Conservation (phyloP, 2,888 invertebrate species). For the Cerastoderma edule region DNA sequence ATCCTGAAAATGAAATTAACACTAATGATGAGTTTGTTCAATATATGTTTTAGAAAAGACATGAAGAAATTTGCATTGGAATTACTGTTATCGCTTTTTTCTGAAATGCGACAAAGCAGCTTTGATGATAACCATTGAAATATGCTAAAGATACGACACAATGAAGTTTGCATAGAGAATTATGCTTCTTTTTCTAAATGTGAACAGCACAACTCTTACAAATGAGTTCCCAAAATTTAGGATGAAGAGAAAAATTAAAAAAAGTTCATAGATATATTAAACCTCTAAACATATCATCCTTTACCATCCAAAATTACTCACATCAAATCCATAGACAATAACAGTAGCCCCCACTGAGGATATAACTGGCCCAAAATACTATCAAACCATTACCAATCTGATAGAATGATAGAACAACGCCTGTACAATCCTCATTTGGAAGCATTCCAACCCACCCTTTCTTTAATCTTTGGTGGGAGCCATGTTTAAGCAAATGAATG, state of each 20-base stretch:
- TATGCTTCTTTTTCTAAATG: too few relatives aligned
- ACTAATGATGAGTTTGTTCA: too few relatives aligned
- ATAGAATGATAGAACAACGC: not conserved
- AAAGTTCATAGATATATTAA: not conserved
- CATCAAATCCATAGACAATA: not conserved
- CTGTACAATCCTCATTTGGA: conserved; percentile 4
- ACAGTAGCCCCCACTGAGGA: not conserved
- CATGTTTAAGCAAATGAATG: too few relatives aligned
- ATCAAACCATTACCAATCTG: conserved; percentile 13
- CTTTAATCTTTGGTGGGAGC: too few relatives aligned
- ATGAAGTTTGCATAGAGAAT: too few relatives aligned
- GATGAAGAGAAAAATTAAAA: not conserved
- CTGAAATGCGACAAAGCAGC: too few relatives aligned
- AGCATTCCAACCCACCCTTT: not conserved
- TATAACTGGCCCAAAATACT: conserved; percentile 16
- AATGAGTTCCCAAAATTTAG: not conserved
- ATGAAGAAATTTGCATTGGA: too few relatives aligned
- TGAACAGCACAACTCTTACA: not conserved
- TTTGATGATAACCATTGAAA: too few relatives aligned
- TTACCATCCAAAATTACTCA: not conserved
- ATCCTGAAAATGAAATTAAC: too few relatives aligned
- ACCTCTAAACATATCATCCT: not conserved
- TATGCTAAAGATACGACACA: too few relatives aligned
- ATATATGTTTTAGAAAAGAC: too few relatives aligned
- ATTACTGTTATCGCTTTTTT: too few relatives aligned